Evolutionary conservation across 1,140 invertebrate genomes (phyloP).

Genomic region (Drosophila subobscura): DNA sequence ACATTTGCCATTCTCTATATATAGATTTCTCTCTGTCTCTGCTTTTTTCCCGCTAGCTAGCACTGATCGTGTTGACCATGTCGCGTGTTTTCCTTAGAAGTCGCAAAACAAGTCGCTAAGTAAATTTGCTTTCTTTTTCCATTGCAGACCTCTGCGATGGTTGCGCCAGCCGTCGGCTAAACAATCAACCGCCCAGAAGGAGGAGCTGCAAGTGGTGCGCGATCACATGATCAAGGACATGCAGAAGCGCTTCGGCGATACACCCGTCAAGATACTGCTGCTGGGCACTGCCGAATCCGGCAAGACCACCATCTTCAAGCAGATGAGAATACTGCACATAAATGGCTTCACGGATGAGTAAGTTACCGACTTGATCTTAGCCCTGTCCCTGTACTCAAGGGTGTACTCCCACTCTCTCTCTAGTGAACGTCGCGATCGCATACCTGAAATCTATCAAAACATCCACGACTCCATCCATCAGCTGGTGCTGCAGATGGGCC

Average conservation of each 20-base stretch:
- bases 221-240: constrained; percentile 69
- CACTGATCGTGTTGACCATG: constrained; percentile 22
- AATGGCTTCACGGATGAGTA: constrained; percentile 88
- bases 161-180: constrained; percentile 53
- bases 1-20: constrained; percentile 59
- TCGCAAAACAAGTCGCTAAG: constrained; percentile 41
- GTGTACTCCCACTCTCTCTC: neutral
- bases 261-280: constrained; percentile 87
- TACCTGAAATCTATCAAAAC: constrained; percentile 87
- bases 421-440: constrained; percentile 87
- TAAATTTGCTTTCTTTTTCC: constrained; percentile 59
- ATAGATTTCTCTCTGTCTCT: constrained; percentile 29
- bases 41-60: too few species aligned
- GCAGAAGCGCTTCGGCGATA: constrained; percentile 62
- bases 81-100: constrained; percentile 66
- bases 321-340: constrained; percentile 92
- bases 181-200: constrained; percentile 26
- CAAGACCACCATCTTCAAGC: constrained; percentile 92
- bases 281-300: constrained; percentile 88
- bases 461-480: constrained; percentile 88
- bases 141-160: constrained; percentile 77
- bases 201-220: constrained; percentile 55
- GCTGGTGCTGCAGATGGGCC: constrained; percentile 85
- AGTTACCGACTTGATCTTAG: constrained; percentile 45
- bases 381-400: neutral